Evolutionary conservation across 1,140 invertebrate genomes (phyloP).

Genomic region (Macrocentrus cingulum): DNA sequence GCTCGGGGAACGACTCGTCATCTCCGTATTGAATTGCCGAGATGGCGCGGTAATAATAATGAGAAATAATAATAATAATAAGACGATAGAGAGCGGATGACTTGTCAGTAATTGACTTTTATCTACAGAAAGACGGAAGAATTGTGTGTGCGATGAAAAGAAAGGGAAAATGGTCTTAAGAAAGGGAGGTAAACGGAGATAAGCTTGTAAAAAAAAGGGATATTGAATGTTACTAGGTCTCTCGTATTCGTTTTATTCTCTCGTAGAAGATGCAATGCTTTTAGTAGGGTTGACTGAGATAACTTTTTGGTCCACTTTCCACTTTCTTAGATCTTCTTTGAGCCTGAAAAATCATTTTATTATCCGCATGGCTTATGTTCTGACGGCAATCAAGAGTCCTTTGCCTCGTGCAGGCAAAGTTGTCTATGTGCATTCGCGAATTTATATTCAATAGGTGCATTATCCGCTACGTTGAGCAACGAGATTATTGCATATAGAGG

Average conservation of each 20-base stretch:
- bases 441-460: too few relatives aligned
- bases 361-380: too few relatives aligned
- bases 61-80: background rate
- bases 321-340: too few relatives aligned
- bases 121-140: conserved; percentile 1
- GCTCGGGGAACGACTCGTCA: background rate
- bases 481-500: too few relatives aligned
- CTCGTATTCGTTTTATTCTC: background rate
- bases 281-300: too few relatives aligned
- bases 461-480: too few relatives aligned
- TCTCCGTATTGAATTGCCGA: background rate
- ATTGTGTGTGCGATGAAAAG: background rate
- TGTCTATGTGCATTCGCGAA: too few relatives aligned
- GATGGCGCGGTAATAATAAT: conserved; percentile 2
- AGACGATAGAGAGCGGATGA: conserved; percentile 1
- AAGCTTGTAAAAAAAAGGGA: conserved; percentile 11
- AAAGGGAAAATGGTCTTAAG: background rate
- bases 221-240: conserved; percentile 7
- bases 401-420: too few relatives aligned
- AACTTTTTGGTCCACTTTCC: too few relatives aligned
- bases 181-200: background rate
- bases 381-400: too few relatives aligned
- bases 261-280: too few relatives aligned
- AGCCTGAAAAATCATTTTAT: too few relatives aligned
- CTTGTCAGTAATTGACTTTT: conserved; percentile 17